Evolutionary conservation across 2,113 vertebrate species (phyloP).

Genomic region (Xyrauchen texanus): DNA sequence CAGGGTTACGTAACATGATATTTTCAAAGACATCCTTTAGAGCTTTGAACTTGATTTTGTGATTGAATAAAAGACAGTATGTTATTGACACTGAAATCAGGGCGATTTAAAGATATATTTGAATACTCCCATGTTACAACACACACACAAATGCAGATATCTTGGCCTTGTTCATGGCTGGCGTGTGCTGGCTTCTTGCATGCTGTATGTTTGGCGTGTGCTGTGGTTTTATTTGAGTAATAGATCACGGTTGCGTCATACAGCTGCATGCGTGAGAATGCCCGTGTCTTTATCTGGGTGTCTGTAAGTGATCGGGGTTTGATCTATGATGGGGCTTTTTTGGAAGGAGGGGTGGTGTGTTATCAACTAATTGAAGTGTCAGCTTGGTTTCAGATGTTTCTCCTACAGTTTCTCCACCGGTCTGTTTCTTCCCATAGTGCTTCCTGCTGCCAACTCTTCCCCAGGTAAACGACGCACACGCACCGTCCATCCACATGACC

Average conservation of each 20-base stretch:
- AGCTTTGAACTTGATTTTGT: no score
- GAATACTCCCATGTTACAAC: neutral
- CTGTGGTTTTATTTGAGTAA: constrained; percentile 24
- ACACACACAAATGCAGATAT: neutral
- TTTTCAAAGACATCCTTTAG: no score
- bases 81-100: neutral
- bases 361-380: neutral
- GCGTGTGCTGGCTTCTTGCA: constrained; percentile 24
- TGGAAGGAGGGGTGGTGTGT: no score
- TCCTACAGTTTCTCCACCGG: no score
- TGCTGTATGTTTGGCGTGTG: constrained; percentile 9
- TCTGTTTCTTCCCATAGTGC: no score
- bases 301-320: constrained; percentile 43
- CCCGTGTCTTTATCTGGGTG: constrained; percentile 32
- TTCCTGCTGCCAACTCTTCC: no score
- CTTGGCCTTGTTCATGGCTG: constrained; percentile 10
- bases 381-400: no score
- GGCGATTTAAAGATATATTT: neutral
- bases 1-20: no score
- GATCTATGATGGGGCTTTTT: constrained; percentile 9
- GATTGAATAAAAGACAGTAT: neutral
- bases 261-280: constrained; percentile 50
- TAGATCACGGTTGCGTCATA: constrained; percentile 34
- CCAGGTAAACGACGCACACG: no score
- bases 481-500: no score